Evolutionary conservation across 2,797 vertebrate species (phyloP).

Genomic region (Acipenser transmontanus): DNA sequence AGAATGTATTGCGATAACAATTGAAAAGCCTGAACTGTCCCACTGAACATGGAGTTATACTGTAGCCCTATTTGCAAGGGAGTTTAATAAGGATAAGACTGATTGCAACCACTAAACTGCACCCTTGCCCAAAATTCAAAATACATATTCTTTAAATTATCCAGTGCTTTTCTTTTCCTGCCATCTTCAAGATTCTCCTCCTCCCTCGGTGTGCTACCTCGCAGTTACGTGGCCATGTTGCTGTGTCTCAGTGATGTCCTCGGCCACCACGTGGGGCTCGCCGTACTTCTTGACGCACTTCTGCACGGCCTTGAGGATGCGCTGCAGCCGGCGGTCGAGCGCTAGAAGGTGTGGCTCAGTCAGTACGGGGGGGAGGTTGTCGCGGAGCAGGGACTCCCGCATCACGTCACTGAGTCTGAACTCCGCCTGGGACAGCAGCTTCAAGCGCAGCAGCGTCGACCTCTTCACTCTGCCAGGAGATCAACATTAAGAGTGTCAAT

Average conservation of each 20-base stretch:
- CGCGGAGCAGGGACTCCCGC: slow-evolving; percentile 79
- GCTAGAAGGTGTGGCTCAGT: slow-evolving; percentile 81
- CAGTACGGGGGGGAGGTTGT: slow-evolving; percentile 70
- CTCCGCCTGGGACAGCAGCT: slow-evolving; percentile 61
- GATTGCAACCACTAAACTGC: no score
- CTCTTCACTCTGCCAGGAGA: slow-evolving; percentile 69
- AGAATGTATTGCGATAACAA: no score
- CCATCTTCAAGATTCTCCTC: not conserved
- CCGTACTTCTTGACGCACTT: slow-evolving; percentile 65
- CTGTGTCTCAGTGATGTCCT: slow-evolving; percentile 38
- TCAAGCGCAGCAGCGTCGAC: slow-evolving; percentile 73
- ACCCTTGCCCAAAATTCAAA: not conserved
- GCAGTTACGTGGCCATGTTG: slow-evolving; percentile 15
- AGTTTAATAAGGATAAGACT: no score
- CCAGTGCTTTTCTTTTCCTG: slow-evolving; percentile 34
- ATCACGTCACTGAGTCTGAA: slow-evolving; percentile 83
- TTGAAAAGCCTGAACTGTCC: no score
- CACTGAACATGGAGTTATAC: no score
- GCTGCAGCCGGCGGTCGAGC: slow-evolving; percentile 79
- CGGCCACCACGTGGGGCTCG: slow-evolving; percentile 63
- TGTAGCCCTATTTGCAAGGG: no score
- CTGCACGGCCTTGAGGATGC: slow-evolving; percentile 61
- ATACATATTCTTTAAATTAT: slow-evolving; percentile 22
- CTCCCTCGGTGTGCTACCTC: slow-evolving; percentile 38
- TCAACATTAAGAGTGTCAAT: no score